Percentiles rank a stretch among this genome's conserved stretches.
phyloP scores from a whole-genome alignment of 2,797 vertebrate genomes.

The Tamandua tetradactyla region DNA sequence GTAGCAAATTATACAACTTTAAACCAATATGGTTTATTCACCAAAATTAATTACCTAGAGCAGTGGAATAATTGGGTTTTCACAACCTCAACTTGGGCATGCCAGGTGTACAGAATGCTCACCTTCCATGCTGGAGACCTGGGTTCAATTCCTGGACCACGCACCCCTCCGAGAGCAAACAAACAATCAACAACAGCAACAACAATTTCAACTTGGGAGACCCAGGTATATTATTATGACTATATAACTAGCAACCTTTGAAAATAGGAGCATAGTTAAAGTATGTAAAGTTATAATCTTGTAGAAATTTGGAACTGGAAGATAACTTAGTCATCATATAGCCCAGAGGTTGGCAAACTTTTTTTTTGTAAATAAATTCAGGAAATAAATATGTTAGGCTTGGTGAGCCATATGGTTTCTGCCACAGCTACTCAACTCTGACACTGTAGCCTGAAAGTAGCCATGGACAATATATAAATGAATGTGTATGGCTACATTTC shows the following conservation, averaged over 20 bases:
- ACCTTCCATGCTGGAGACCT: no score
- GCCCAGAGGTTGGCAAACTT: background rate
- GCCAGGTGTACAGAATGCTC: background rate
- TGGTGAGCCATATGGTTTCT: background rate
- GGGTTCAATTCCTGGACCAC: no score
- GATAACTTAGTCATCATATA: background rate
- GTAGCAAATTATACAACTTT: conserved; percentile 8
- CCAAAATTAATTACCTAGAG: background rate
- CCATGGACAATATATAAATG: background rate
- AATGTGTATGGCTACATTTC: background rate
- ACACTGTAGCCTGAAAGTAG: background rate
- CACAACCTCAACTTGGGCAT: background rate
- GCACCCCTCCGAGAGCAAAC: no score
- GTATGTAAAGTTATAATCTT: background rate
- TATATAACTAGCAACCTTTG: background rate
- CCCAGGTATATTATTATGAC: background rate
- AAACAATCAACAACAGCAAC: no score
- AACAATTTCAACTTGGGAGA: background rate
- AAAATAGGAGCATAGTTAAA: background rate
- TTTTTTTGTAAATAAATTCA: background rate
- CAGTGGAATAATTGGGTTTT: background rate
- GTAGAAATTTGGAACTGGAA: background rate
- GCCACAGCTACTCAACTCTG: background rate
- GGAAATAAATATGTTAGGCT: background rate
- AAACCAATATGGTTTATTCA: background rate